Percentiles rank a stretch among this genome's conserved stretches.
phyloP scores from a whole-genome alignment of 1,140 invertebrate species.

The Lordiphosa collinella region DNA sequence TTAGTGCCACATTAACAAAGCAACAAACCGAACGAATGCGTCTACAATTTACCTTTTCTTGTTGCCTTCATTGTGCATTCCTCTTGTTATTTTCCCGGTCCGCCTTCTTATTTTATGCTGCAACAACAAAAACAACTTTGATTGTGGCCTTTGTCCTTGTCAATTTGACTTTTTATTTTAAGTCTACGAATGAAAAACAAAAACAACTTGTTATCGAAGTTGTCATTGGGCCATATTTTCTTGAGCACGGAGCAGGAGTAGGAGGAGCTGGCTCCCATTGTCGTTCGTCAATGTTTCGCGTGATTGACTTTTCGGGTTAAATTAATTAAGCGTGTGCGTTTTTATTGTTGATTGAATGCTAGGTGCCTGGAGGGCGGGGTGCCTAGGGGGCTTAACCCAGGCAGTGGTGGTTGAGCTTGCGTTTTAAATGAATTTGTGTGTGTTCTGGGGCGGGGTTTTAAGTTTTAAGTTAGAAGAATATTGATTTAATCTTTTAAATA shows the following conservation, averaged over 20 bases:
- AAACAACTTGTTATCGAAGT: slow-evolving; percentile 72
- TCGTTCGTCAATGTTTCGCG: slow-evolving; percentile 56
- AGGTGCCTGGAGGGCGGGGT: slow-evolving; percentile 6
- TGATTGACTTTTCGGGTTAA: slow-evolving; percentile 72
- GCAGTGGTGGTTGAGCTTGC: background rate
- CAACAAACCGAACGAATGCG: slow-evolving; percentile 13
- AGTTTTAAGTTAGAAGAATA: no score
- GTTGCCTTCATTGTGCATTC: background rate
- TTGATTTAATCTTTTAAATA: no score
- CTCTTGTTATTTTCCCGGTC: slow-evolving; percentile 11
- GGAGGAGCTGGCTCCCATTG: slow-evolving; percentile 8
- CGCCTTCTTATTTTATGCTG: slow-evolving; percentile 23
- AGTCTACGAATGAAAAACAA: slow-evolving; percentile 61
- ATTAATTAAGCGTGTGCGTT: slow-evolving; percentile 76
- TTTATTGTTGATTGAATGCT: slow-evolving; percentile 71
- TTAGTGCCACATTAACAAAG: slow-evolving; percentile 51
- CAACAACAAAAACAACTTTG: slow-evolving; percentile 28
- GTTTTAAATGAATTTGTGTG: no score
- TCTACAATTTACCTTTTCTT: slow-evolving; percentile 3
- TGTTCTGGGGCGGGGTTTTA: no score
- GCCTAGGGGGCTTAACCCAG: background rate
- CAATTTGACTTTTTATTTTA: slow-evolving; percentile 61
- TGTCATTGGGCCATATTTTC: slow-evolving; percentile 50
- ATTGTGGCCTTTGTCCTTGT: slow-evolving; percentile 55
- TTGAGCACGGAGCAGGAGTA: no score